Conservation (phyloP, 2,888 invertebrate species). For the Ormyrus thymus region DNA sequence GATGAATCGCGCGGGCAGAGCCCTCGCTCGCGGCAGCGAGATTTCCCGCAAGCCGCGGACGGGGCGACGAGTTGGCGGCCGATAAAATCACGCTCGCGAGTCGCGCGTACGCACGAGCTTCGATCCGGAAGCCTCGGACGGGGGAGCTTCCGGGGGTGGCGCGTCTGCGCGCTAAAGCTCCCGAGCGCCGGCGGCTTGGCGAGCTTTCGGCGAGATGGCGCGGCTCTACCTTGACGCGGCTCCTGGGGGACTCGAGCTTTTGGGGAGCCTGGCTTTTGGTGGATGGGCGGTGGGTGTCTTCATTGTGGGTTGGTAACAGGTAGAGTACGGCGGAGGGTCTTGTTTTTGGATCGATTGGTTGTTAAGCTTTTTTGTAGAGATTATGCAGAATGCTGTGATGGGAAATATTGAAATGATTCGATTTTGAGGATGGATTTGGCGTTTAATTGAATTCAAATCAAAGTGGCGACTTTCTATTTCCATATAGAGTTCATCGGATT, state of each 20-base stretch:
- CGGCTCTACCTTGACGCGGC: background rate
- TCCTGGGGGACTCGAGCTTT: too few species aligned
- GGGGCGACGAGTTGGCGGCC: slow-evolving; percentile 60
- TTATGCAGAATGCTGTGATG: background rate
- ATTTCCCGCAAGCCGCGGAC: slow-evolving; percentile 63
- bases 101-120: slow-evolving; percentile 42
- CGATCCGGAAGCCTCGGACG: slow-evolving; percentile 48
- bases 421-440: background rate
- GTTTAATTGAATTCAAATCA: too few species aligned
- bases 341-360: too few species aligned
- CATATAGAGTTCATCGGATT: too few species aligned
- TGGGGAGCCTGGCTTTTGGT: too few species aligned
- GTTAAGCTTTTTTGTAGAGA: too few species aligned
- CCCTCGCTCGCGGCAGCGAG: slow-evolving; percentile 58
- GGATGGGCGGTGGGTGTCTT: too few species aligned
- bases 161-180: slow-evolving; percentile 39
- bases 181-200: slow-evolving; percentile 40
- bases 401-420: background rate
- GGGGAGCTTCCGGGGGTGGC: slow-evolving; percentile 49
- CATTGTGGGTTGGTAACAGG: too few species aligned
- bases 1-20: slow-evolving; percentile 45
- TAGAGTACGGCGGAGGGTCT: too few species aligned
- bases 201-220: slow-evolving; percentile 41
- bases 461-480: too few species aligned
- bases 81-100: slow-evolving; percentile 68